phyloP scores from a whole-genome alignment of 2,113 vertebrate genomes.

The Dromaius novaehollandiae region DNA sequence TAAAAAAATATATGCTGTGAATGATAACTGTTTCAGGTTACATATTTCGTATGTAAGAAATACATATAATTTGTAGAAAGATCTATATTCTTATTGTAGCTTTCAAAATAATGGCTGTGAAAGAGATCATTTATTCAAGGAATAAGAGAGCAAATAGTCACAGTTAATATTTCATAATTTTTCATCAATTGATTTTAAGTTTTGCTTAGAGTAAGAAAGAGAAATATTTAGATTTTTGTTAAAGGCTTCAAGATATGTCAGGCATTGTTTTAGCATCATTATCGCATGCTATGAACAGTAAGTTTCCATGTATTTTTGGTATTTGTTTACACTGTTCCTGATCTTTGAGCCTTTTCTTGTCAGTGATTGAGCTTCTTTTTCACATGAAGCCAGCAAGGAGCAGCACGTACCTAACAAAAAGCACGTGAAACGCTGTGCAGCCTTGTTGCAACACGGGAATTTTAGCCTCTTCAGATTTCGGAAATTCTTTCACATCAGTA shows the following conservation, averaged over 20 bases:
- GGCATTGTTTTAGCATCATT: background rate
- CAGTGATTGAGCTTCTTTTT: background rate
- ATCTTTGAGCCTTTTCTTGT: background rate
- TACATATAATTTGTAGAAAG: background rate
- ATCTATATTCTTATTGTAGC: background rate
- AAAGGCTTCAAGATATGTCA: background rate
- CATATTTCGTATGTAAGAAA: background rate
- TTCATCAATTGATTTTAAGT: background rate
- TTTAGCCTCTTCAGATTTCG: background rate
- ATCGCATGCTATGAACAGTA: background rate
- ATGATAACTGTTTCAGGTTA: background rate
- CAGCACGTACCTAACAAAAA: background rate
- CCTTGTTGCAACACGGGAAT: background rate
- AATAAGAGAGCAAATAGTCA: background rate
- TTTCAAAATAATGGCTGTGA: background rate
- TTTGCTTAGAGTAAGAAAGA: background rate
- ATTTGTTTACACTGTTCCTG: background rate
- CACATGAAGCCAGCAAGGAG: background rate
- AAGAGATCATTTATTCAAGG: background rate
- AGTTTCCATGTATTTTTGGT: background rate
- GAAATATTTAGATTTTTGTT: background rate
- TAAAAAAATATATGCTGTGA: background rate
- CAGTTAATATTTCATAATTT: background rate
- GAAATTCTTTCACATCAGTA: background rate
- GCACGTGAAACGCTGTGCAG: background rate